A percentile compares a stretch with the other conserved stretches of the same genome.
Evolutionary conservation across 2,113 vertebrate genomes (phyloP).

Genomic region (Nicator chloris): DNA sequence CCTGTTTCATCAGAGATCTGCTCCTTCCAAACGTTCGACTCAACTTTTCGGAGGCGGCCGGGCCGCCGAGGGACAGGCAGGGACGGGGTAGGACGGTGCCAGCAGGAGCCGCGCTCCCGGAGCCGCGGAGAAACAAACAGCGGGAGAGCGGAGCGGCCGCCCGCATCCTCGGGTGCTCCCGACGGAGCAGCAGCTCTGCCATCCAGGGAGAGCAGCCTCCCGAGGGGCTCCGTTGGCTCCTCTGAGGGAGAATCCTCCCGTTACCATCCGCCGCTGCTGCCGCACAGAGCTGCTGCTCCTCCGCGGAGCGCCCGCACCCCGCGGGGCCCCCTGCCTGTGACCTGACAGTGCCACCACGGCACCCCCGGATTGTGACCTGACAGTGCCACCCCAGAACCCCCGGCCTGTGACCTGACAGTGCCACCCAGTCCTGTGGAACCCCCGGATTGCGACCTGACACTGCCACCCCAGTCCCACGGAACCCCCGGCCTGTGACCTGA

Average conservation of each 20-base stretch:
- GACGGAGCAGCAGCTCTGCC: background rate
- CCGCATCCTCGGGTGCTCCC: background rate
- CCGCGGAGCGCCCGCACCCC: accelerated
- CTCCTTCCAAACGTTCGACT: background rate
- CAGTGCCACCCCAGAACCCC: accelerated
- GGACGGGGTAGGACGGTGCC: background rate
- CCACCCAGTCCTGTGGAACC: background rate
- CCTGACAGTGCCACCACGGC: no score
- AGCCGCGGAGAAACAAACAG: background rate
- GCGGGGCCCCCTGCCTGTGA: accelerated
- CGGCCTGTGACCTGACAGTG: accelerated
- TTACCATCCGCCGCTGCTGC: background rate
- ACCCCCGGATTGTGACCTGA: no score
- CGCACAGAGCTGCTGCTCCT: accelerated
- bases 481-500: no score
- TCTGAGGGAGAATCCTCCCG: background rate
- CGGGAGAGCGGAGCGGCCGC: accelerated
- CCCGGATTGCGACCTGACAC: accelerated
- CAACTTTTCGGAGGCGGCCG: background rate
- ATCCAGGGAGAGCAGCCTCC: background rate
- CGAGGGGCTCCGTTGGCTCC: background rate
- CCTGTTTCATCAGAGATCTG: background rate
- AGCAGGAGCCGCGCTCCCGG: background rate
- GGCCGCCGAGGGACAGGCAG: background rate
- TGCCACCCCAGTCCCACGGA: background rate